Conservation (phyloP, 2,113 vertebrate genomes). For the Enhydra lutris region DNA sequence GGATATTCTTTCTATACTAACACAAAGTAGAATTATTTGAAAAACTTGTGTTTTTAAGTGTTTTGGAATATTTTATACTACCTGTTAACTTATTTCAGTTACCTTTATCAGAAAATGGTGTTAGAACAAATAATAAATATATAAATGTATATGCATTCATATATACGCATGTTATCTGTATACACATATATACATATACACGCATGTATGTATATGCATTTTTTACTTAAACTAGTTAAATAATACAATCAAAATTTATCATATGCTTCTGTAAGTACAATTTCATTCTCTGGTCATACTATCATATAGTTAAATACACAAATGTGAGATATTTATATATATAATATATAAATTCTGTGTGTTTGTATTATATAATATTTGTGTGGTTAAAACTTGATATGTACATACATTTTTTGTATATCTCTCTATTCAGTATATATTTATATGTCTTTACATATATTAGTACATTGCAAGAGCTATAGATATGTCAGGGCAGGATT, state of each 20-base stretch:
- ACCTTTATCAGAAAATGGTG: neutral
- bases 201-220: neutral
- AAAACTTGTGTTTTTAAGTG: neutral
- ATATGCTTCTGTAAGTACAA: neutral
- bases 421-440: neutral
- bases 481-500: neutral
- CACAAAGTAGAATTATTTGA: neutral
- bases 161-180: neutral
- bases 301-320: neutral
- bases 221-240: neutral
- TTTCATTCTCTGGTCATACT: neutral
- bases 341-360: neutral
- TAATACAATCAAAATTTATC: neutral
- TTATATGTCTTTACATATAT: neutral
- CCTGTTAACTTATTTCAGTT: neutral
- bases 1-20: neutral
- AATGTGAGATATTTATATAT: neutral
- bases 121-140: neutral
- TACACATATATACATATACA: neutral
- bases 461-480: neutral
- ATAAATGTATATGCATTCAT: neutral
- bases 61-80: conserved; percentile 11
- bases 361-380: neutral
- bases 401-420: neutral
- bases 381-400: neutral